Evolutionary conservation across 2,113 vertebrate genomes (phyloP), one percentile per base, ranked within the genome.

Genomic region (Lepidothrix coronata): DNA sequence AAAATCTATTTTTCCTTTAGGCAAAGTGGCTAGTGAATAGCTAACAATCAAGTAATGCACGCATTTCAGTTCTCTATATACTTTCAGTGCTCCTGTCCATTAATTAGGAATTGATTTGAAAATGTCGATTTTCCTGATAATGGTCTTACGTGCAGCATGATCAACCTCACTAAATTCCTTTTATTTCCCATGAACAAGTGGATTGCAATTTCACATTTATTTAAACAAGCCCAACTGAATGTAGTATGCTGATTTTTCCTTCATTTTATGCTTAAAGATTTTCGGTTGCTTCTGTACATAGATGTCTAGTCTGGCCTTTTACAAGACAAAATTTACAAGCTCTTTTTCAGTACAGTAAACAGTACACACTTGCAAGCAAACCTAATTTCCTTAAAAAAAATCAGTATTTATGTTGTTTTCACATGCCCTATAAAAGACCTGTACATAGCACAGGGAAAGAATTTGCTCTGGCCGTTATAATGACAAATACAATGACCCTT

Each of bases 81-180:
- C 58, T 78, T 89, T 62, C 79, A 85, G 23, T 25, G 43, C 49
- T 87, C 24, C 48, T 80, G 63, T 55, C 70, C 84, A 88, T 95
- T 96, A 96, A 96, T 93, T 93, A 91, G 28, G 33, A 67, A 82
- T 82, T 72, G 89, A 94, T 89, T 92, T 57, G 49, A 93, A 85
- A 78, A 91, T 4, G 33, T 82, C 11, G 0, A 81, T 95, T 88
- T 95, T 92, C 78, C 62, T 89, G 57, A 89, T 95, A 88, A 88
- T 78, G 43, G 82, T 92, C 97, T 97, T 95, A 94, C 70, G 49
- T 72, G 77, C 63, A 74, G 14, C 63, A 92, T 0, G 27, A 96
- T 93, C 73, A 91, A 93, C 24, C 59, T 80, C 93, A 91, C 95
- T 92, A 81, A 94, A 89, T 92, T 86, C 71, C 76, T 93, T 91